phyloP scores from a whole-genome alignment of 1,140 invertebrate genomes.

The Sinella curviseta region DNA sequence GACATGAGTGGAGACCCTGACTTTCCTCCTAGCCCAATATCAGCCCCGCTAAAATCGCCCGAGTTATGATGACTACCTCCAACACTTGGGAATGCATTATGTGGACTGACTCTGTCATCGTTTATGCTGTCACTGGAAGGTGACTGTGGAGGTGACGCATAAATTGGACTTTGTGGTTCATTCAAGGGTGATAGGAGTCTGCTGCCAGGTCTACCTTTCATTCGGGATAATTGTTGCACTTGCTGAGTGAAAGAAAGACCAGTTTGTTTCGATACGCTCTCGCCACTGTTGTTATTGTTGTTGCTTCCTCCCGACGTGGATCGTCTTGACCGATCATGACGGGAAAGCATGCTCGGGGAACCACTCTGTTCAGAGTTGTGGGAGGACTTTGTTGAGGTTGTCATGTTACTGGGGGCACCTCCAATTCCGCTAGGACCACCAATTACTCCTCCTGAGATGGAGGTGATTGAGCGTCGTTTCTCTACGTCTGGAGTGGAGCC shows the following conservation, averaged over 20 bases:
- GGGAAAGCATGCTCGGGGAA: constrained; percentile 51
- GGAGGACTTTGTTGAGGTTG: constrained; percentile 66
- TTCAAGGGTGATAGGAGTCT: constrained; percentile 69
- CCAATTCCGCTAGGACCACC: background rate
- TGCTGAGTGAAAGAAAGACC: constrained; percentile 72
- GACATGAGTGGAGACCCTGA: constrained; percentile 39
- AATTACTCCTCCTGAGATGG: constrained; percentile 47
- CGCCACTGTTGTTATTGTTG: constrained; percentile 25
- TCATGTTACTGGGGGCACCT: constrained; percentile 54
- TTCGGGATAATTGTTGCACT: constrained; percentile 64
- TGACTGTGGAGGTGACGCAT: constrained; percentile 78
- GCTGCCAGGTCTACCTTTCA: constrained; percentile 56
- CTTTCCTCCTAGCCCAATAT: constrained; percentile 20
- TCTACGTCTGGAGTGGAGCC: constrained; percentile 62
- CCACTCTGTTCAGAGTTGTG: constrained; percentile 55
- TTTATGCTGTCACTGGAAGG: constrained; percentile 67
- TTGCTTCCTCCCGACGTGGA: constrained; percentile 29
- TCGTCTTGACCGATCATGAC: constrained; percentile 35
- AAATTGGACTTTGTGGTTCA: constrained; percentile 76
- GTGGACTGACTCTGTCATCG: constrained; percentile 44
- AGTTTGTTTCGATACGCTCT: constrained; percentile 8
- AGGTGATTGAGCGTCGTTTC: constrained; percentile 70
- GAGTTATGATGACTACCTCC: constrained; percentile 45
- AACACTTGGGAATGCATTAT: constrained; percentile 35
- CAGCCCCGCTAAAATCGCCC: constrained; percentile 35